Evolutionary conservation across 1,140 invertebrate species (phyloP).

Genomic region (Diprion similis): DNA sequence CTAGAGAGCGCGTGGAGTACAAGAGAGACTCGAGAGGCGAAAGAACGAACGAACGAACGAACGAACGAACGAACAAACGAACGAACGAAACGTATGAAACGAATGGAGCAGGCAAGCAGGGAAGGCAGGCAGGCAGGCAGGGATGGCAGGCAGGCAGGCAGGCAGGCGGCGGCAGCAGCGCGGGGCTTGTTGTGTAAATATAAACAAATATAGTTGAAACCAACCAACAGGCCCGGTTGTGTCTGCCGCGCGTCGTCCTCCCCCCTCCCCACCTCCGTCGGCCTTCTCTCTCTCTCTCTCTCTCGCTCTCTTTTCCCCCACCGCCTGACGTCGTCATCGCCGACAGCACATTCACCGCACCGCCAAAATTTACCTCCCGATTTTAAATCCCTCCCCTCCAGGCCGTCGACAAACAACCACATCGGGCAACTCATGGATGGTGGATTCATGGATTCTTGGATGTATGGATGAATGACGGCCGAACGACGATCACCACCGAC

Average conservation of each 20-base stretch:
- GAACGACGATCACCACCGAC: no score
- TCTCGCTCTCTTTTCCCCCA: constrained; percentile 26
- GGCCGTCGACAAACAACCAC: constrained; percentile 23
- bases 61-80: background rate
- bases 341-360: constrained; percentile 20
- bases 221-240: constrained; percentile 63
- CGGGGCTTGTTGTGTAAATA: constrained; percentile 64
- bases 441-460: no score
- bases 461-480: no score
- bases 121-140: background rate
- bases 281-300: constrained; percentile 25
- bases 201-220: constrained; percentile 64
- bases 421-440: constrained; percentile 16
- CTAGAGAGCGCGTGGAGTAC: background rate
- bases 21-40: background rate
- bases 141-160: constrained; percentile 26
- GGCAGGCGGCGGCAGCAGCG: constrained; percentile 41
- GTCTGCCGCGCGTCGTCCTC: constrained; percentile 14
- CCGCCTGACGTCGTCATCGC: constrained; percentile 26
- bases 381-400: constrained; percentile 23
- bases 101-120: constrained; percentile 6
- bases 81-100: background rate
- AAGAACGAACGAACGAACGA: no score
- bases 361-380: constrained; percentile 4
- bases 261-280: constrained; percentile 24